phyloP scores from a whole-genome alignment of 2,113 vertebrate species.

The Peromyscus maniculatus region DNA sequence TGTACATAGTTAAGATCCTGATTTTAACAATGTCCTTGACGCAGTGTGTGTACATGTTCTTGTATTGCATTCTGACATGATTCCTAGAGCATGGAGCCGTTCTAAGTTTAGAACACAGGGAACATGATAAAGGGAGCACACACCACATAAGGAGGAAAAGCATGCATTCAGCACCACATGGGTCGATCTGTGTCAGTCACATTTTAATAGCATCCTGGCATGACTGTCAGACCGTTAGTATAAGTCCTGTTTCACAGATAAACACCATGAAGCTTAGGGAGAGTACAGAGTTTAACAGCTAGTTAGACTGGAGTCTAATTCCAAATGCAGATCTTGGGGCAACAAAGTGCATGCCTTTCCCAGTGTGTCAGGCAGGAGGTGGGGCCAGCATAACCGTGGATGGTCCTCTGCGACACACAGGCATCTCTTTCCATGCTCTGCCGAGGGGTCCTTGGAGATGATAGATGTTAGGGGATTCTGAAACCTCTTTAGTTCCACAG shows the following conservation, averaged over 20 bases:
- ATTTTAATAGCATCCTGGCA: background rate
- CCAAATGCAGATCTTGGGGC: slow-evolving; percentile 1
- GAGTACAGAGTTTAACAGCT: background rate
- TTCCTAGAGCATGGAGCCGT: background rate
- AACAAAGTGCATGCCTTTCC: background rate
- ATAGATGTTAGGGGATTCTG: background rate
- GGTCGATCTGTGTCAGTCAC: background rate
- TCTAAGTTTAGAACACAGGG: background rate
- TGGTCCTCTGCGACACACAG: background rate
- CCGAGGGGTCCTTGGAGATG: background rate
- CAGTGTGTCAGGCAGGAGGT: background rate
- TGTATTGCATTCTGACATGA: background rate
- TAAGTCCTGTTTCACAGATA: slow-evolving; percentile 5
- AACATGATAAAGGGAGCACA: background rate
- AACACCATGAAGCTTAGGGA: background rate
- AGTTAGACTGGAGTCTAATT: background rate
- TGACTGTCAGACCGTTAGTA: background rate
- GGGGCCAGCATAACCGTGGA: background rate
- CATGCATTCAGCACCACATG: background rate
- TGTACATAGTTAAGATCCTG: background rate
- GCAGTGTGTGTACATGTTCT: background rate
- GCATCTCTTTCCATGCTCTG: background rate
- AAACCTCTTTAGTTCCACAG: background rate
- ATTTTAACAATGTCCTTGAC: background rate
- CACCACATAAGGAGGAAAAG: background rate